Evolutionary conservation across 2,113 vertebrate species (phyloP).

Genomic region (Salvelinus sp.): DNA sequence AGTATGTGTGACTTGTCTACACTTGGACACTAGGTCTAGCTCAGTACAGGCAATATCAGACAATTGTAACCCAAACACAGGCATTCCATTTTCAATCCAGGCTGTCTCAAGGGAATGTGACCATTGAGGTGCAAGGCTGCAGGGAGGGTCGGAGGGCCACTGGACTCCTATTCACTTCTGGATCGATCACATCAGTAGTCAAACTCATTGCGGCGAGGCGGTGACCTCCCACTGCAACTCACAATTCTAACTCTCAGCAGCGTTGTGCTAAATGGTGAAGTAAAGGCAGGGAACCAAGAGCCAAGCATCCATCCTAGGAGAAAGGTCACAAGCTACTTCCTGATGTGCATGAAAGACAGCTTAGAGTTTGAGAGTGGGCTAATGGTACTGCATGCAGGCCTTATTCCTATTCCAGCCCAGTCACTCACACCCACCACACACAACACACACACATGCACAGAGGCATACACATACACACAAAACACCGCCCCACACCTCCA

Average conservation of each 20-base stretch:
- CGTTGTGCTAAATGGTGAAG: conserved; percentile 14
- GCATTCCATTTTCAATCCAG: conserved; percentile 6
- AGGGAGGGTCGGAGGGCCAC: too few species aligned
- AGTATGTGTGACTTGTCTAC: background rate
- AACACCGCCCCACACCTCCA: conserved; percentile 27
- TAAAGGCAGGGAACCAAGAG: conserved; percentile 22
- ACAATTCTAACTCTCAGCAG: conserved; percentile 26
- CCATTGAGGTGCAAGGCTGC: background rate
- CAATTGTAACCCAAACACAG: conserved; percentile 8
- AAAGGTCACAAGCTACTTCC: conserved; percentile 40
- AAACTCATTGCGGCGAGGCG: conserved; percentile 25
- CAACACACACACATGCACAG: too few species aligned
- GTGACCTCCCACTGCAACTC: conserved; percentile 26
- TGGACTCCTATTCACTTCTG: conserved; percentile 29
- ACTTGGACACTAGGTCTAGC: background rate
- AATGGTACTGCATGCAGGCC: conserved; percentile 11
- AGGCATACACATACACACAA: too few species aligned
- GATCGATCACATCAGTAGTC: conserved; percentile 36
- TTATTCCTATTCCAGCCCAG: conserved; percentile 40
- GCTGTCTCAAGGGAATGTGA: conserved; percentile 15
- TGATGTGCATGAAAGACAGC: conserved; percentile 37
- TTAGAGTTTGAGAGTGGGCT: conserved; percentile 24
- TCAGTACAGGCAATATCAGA: conserved; percentile 5
- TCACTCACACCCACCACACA: background rate
- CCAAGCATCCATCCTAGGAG: conserved; percentile 21